Evolutionary conservation across 37 sponge, comb jelly and placozoan species (phyloP).

Genomic region (Amphimedon queenslandica): DNA sequence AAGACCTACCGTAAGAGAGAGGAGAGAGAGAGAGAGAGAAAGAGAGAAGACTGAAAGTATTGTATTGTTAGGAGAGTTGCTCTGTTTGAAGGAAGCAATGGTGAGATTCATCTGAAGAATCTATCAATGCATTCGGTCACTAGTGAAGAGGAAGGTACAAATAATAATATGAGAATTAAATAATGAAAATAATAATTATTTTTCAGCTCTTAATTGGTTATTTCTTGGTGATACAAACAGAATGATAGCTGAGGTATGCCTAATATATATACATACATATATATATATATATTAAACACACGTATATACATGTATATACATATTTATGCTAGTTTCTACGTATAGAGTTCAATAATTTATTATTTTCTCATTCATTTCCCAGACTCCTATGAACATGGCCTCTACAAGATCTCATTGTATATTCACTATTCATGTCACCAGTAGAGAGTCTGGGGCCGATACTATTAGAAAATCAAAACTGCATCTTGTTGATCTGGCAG

Average conservation of each 20-base stretch:
- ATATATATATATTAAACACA: too few relatives aligned
- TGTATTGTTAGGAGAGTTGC: conserved; percentile 43
- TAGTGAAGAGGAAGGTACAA: conserved; percentile 93
- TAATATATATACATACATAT: too few relatives aligned
- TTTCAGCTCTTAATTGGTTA: conserved; percentile 92
- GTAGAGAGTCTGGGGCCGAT: conserved; percentile 81
- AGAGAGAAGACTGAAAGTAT: background rate
- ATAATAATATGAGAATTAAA: too few relatives aligned
- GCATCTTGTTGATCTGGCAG: conserved; percentile 97
- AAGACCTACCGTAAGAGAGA: conserved; percentile 78
- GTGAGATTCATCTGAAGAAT: conserved; percentile 80
- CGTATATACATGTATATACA: too few relatives aligned
- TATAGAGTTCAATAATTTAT: too few relatives aligned
- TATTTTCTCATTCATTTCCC: background rate
- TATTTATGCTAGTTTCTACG: too few relatives aligned
- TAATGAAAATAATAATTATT: background rate
- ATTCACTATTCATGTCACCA: conserved; percentile 90
- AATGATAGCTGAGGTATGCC: conserved; percentile 96
- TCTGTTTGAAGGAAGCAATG: conserved; percentile 76
- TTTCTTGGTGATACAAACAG: conserved; percentile 98
- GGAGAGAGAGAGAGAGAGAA: background rate
- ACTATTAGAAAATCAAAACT: conserved; percentile 80
- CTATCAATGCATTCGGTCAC: conserved; percentile 86
- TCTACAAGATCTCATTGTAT: conserved; percentile 99
- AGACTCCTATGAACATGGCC: conserved; percentile 99